These are phyloP conservation scores for Bergia puertoricense DNA, from an alignment of 92 coral and sea anemone species.

Conservation along the genomic window DNA sequence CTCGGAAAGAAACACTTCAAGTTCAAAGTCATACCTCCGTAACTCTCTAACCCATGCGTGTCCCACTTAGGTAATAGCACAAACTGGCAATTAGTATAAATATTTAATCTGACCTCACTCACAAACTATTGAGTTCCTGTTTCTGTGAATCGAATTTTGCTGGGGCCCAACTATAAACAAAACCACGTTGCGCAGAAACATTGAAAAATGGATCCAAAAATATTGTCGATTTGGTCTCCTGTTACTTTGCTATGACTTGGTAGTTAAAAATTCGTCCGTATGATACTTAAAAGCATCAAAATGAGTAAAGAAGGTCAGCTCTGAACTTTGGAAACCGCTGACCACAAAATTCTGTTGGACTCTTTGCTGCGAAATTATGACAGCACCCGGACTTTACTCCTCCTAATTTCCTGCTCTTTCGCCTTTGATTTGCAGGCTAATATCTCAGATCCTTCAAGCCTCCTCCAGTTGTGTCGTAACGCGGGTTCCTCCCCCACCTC, in stretches of 20 bases:
- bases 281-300: no score
- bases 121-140: background rate
- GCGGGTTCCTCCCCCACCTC: background rate
- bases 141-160: background rate
- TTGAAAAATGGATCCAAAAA: no score
- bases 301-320: background rate
- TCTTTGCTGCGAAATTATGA: background rate
- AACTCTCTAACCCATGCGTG: background rate
- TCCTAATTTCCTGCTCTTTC: background rate
- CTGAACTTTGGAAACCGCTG: background rate
- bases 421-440: background rate
- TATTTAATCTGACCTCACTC: background rate
- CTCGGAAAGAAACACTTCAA: background rate
- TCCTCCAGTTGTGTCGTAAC: background rate
- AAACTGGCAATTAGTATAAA: no score
- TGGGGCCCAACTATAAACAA: background rate
- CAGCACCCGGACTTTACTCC: background rate
- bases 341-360: background rate
- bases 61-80: background rate
- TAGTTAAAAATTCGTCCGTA: background rate
- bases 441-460: background rate
- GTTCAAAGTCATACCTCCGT: background rate
- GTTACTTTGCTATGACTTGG: background rate
- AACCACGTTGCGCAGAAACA: background rate
- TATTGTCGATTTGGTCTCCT: no score